phyloP scores from a whole-genome alignment of 2,113 vertebrate species.

The Entelurus aequoreus region DNA sequence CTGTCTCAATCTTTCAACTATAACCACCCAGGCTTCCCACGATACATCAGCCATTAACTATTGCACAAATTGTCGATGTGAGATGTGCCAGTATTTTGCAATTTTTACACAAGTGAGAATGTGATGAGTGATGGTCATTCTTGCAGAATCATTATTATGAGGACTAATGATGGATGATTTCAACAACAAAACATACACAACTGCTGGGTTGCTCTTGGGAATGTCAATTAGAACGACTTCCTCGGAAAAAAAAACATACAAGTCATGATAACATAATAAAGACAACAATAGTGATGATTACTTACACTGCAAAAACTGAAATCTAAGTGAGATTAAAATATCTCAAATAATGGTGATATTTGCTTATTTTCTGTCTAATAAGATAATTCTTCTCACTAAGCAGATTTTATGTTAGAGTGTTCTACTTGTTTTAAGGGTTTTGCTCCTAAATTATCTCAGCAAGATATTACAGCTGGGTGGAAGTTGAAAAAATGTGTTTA shows the following conservation, averaged over 20 bases:
- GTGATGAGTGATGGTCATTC: not conserved
- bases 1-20: constrained; percentile 26
- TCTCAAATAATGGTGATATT: too few species aligned
- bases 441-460: too few species aligned
- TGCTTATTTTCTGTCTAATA: too few species aligned
- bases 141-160: not conserved
- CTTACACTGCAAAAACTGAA: too few species aligned
- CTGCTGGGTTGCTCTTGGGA: not conserved
- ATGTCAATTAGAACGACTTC: not conserved
- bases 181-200: not conserved
- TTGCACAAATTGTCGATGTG: constrained; percentile 33
- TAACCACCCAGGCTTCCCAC: constrained; percentile 11
- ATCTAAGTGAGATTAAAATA: too few species aligned
- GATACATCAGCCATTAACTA: constrained; percentile 19
- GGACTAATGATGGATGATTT: not conserved
- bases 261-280: too few species aligned
- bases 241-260: constrained; percentile 6
- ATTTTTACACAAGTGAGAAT: not conserved
- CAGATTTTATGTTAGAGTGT: too few species aligned
- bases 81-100: constrained; percentile 16
- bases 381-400: too few species aligned
- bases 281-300: too few species aligned
- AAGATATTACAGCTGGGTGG: too few species aligned
- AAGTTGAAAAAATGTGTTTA: too few species aligned
- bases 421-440: too few species aligned